phyloP scores from a whole-genome alignment of 2,888 invertebrate species.

The Philhelius pedissequus region DNA sequence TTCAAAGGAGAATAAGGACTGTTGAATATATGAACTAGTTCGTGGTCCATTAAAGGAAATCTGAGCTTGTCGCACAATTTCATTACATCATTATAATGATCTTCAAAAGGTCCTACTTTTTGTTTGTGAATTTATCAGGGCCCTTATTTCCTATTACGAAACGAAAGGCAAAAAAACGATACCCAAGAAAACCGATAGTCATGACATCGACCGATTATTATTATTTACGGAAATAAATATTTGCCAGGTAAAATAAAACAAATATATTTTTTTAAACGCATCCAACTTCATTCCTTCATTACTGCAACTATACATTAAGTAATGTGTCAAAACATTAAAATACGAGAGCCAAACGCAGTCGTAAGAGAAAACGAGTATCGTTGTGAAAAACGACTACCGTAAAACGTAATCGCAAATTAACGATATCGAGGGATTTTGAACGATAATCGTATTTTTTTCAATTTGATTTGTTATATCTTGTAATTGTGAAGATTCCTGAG shows the following conservation, averaged over 20 bases:
- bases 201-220: too few species aligned
- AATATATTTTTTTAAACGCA: too few species aligned
- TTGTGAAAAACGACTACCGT: background rate
- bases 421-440: background rate
- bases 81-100: background rate
- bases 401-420: background rate
- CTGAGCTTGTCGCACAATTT: background rate
- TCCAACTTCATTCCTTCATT: too few species aligned
- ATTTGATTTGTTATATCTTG: background rate
- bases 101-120: conserved; percentile 4
- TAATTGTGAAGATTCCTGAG: background rate
- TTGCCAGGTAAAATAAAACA: too few species aligned
- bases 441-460: background rate
- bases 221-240: too few species aligned
- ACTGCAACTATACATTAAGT: too few species aligned
- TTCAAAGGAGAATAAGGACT: too few species aligned
- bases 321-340: too few species aligned
- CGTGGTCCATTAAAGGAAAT: conserved; percentile 4
- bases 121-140: too few species aligned
- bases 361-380: too few species aligned
- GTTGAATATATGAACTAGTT: conserved; percentile 10
- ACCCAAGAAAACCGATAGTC: too few species aligned
- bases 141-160: background rate
- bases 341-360: too few species aligned
- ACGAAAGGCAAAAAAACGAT: background rate